phyloP scores from a whole-genome alignment of 1,140 invertebrate species.

The Lasioglossum albipes region DNA sequence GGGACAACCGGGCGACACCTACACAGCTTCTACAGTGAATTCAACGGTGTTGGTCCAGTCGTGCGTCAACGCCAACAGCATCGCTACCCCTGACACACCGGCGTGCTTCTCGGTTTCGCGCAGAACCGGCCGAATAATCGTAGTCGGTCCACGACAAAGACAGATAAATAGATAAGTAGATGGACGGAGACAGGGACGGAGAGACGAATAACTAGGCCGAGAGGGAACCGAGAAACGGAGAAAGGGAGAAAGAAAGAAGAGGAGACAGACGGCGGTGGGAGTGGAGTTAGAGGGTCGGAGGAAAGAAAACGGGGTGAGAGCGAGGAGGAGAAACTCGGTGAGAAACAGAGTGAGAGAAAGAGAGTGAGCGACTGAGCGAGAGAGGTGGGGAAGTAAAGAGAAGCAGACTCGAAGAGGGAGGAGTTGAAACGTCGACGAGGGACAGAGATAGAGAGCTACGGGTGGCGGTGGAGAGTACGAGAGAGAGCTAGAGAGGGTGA shows the following conservation, averaged over 20 bases:
- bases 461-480: not conserved
- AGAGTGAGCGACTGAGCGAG: constrained; percentile 16
- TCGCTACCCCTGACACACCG: too few species aligned
- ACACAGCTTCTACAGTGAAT: too few species aligned
- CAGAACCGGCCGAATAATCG: constrained; percentile 17
- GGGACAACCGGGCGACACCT: too few species aligned
- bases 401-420: not conserved
- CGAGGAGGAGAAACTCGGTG: not conserved
- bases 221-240: constrained; percentile 3
- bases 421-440: not conserved
- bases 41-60: too few species aligned
- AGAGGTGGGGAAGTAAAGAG: not conserved
- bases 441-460: not conserved
- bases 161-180: constrained; percentile 48
- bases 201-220: constrained; percentile 38
- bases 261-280: not conserved
- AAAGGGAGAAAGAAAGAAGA: constrained; percentile 1
- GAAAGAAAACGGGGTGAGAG: constrained; percentile 6
- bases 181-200: constrained; percentile 16
- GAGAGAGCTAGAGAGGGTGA: not conserved
- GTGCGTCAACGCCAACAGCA: too few species aligned
- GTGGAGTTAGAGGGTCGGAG: constrained; percentile 12
- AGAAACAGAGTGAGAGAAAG: not conserved
- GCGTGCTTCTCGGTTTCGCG: not conserved
- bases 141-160: constrained; percentile 21